Base-by-base conservation (phyloP, 1,140 invertebrate genomes). In the Lepidurus apus region DNA sequence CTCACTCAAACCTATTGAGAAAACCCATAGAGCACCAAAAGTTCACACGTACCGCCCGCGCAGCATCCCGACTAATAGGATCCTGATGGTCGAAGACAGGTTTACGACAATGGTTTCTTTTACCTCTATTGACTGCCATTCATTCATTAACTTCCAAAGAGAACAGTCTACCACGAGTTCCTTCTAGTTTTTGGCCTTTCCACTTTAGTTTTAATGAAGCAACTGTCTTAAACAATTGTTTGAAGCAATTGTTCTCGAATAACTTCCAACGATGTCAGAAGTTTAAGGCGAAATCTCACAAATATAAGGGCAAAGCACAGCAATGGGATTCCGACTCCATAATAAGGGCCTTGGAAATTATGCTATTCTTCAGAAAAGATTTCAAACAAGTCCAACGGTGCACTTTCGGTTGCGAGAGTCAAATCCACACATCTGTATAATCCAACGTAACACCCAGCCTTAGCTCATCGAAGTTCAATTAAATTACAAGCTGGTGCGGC, bases 21-120 rank as follows among this genome's bases (percentile, higher is more conserved):
- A 65, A 65, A 65, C 53, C 53, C 53, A 65, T 65, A 65, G 53
- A 65, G 53, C 53, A 65, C 53, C 34, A n/a, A 65, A 65, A 65
- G 53, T 65, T 65, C 53, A 65, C 13, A 65, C 53, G 53, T 65
- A 65, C 53, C 53, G 53, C 53, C 53, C 13, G 53, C 53, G 8
- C 53, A 65, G 53, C 53, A 65, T 65, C 53, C 53, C 53, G 21
- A 65, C 53, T 65, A 65, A 65, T 65, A 21, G 53, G 53, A 65
- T 65, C 21, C 53, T 65, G 53, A 65, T 65, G 53, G 53, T 65
- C 53, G 53, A 65, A 65, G 53, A 65, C 53, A 65, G 53, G 53
- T 65, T 65, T 65, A 65, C 53, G 53, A 65, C 53, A 65, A 65
- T 65, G 53, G 17, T 65, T 65, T 65, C 17, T 21, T 65, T 65